Evolutionary conservation across 2,888 invertebrate genomes (phyloP).

Genomic region (Asteroscopus sphinx): DNA sequence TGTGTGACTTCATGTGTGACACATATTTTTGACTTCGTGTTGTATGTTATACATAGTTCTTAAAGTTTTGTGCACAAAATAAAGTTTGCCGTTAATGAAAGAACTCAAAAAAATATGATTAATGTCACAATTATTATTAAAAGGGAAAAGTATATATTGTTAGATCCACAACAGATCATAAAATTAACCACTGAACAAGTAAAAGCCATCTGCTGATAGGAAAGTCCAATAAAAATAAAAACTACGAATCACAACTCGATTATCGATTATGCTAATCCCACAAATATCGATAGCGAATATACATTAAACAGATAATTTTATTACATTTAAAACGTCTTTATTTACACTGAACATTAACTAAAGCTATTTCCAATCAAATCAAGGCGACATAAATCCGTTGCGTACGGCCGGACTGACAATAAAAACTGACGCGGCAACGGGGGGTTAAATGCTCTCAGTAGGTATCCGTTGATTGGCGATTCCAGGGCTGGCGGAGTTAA

Average conservation of each 20-base stretch:
- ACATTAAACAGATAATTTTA: slow-evolving; percentile 62
- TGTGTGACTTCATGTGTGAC: slow-evolving; percentile 44
- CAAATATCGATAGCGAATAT: slow-evolving; percentile 45
- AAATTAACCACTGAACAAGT: slow-evolving; percentile 24
- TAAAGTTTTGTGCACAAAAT: too few relatives aligned
- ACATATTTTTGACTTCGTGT: slow-evolving; percentile 27
- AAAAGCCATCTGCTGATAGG: slow-evolving; percentile 21
- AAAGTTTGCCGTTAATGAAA: too few relatives aligned
- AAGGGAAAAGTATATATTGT: background rate
- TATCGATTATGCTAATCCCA: slow-evolving; percentile 53
- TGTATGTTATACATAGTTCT: too few relatives aligned
- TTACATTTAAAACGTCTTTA: slow-evolving; percentile 60
- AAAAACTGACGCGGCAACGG: slow-evolving; percentile 62
- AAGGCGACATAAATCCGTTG: slow-evolving; percentile 56
- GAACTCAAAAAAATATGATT: too few relatives aligned
- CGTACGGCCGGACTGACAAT: slow-evolving; percentile 59
- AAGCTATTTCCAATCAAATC: slow-evolving; percentile 64
- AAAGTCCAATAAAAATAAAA: background rate
- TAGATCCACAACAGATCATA: slow-evolving; percentile 7
- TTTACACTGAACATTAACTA: slow-evolving; percentile 59
- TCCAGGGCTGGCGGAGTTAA: slow-evolving; percentile 57
- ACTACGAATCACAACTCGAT: background rate
- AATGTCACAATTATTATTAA: background rate
- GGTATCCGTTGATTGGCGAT: slow-evolving; percentile 63
- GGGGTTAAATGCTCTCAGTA: slow-evolving; percentile 68